These are phyloP conservation scores for Ligdia adustata DNA, from an alignment of 2,888 invertebrate genomes.

Conservation along the genomic window DNA sequence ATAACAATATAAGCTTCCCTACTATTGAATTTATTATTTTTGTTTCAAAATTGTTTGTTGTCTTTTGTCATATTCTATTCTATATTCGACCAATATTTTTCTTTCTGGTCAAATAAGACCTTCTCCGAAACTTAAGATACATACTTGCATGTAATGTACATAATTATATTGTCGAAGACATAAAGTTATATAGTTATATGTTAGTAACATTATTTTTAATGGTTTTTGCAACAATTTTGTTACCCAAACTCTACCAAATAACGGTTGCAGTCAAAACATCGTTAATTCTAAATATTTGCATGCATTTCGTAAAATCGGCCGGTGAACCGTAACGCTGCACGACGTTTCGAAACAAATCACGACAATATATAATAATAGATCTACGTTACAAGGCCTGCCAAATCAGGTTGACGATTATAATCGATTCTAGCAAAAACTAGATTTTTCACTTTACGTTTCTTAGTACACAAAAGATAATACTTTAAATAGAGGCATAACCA, in stretches of 20 bases:
- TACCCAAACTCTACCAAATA: slow-evolving; percentile 37
- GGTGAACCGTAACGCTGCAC: slow-evolving; percentile 57
- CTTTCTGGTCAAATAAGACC: no score
- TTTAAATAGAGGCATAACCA: neutral
- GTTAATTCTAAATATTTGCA: slow-evolving; percentile 41
- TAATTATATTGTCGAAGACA: no score
- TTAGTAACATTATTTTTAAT: no score
- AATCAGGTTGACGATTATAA: slow-evolving; percentile 44
- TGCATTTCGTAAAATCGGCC: slow-evolving; percentile 62
- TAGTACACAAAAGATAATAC: slow-evolving; percentile 3
- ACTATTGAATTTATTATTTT: no score
- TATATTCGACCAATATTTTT: no score
- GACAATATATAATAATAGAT: slow-evolving; percentile 51
- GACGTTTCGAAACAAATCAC: slow-evolving; percentile 56
- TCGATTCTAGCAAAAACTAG: slow-evolving; percentile 27
- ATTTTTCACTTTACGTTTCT: slow-evolving; percentile 12
- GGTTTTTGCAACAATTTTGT: slow-evolving; percentile 18
- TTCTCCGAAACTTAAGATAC: no score
- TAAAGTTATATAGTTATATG: no score
- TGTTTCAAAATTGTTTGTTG: no score
- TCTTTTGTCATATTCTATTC: no score
- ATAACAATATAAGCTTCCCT: no score
- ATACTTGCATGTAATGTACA: no score
- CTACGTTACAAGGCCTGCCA: slow-evolving; percentile 62
- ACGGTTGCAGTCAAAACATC: slow-evolving; percentile 48